These are phyloP conservation scores for Eciton burchellii DNA, from an alignment of 1,140 invertebrate genomes.

Conservation along the genomic window DNA sequence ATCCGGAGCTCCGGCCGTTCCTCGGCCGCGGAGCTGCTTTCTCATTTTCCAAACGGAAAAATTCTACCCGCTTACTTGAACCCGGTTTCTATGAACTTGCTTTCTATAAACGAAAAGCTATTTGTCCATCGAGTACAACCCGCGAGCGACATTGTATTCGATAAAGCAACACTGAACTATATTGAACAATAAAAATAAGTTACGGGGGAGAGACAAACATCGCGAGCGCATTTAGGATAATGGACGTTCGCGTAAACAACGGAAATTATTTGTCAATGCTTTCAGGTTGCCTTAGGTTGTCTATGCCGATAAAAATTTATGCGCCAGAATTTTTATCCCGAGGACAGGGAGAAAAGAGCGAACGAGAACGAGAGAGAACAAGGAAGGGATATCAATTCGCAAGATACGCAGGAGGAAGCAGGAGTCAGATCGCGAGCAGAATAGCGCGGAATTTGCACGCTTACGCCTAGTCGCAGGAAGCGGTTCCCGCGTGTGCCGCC, in stretches of 20 bases:
- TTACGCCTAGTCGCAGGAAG: constrained; percentile 66
- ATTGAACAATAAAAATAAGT: constrained; percentile 23
- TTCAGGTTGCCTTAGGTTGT: not conserved
- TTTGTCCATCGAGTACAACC: not conserved
- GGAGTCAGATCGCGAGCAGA: constrained; percentile 32
- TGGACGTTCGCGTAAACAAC: constrained; percentile 24
- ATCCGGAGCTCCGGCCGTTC: not conserved
- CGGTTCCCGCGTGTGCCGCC: constrained; percentile 66
- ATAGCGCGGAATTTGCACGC: constrained; percentile 55
- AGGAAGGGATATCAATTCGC: not conserved
- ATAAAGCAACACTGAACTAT: no score
- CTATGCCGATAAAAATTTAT: constrained; percentile 17
- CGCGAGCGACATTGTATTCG: constrained; percentile 1
- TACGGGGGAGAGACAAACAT: constrained; percentile 22
- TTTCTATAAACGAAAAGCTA: constrained; percentile 9
- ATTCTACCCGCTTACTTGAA: not conserved
- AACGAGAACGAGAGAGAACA: no score
- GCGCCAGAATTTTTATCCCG: not conserved
- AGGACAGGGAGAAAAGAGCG: not conserved
- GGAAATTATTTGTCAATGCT: constrained; percentile 9
- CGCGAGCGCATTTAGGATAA: not conserved
- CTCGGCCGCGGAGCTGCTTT: constrained; percentile 9
- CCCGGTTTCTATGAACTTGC: constrained; percentile 3
- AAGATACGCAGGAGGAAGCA: not conserved
- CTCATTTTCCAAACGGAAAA: constrained; percentile 1